These are phyloP conservation scores for Struthidea cinerea DNA, from an alignment of 2,113 vertebrate species.

Conservation along the genomic window DNA sequence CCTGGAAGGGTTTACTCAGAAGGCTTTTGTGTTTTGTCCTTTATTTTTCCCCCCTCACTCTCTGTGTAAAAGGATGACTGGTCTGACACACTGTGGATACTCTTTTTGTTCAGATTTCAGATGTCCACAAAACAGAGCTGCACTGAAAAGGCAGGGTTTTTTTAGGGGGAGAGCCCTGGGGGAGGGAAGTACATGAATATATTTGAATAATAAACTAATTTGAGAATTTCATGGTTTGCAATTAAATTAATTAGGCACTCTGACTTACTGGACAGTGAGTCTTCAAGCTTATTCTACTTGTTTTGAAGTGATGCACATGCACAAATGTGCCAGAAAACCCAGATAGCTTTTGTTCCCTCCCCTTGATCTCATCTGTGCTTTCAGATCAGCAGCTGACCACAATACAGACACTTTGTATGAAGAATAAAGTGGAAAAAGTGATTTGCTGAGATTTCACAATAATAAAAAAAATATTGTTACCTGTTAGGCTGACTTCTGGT, in stretches of 20 bases:
- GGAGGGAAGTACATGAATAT: constrained; percentile 26
- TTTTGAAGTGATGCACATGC: background rate
- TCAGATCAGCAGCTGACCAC: background rate
- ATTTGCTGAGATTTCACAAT: background rate
- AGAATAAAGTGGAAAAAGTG: background rate
- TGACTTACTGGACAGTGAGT: constrained; percentile 13
- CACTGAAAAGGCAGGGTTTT: background rate
- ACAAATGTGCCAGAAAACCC: background rate
- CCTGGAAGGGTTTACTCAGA: background rate
- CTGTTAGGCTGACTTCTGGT: background rate
- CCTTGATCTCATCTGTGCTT: background rate
- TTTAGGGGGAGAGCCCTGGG: background rate
- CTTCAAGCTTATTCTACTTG: background rate
- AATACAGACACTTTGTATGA: background rate
- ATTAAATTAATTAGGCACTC: constrained; percentile 40
- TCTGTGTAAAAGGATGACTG: background rate
- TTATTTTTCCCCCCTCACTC: background rate
- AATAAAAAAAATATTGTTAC: background rate
- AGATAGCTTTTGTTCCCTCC: background rate
- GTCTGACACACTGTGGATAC: background rate
- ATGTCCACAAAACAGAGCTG: background rate
- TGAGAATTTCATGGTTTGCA: constrained; percentile 23
- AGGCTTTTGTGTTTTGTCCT: background rate
- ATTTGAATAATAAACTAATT: constrained; percentile 57
- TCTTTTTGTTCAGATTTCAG: constrained; percentile 12